A percentile compares a stretch with the other conserved stretches of the same genome.
These are phyloP conservation scores for Bombus sibiricus DNA, from an alignment of 1,140 invertebrate species.

Conservation along the genomic window DNA sequence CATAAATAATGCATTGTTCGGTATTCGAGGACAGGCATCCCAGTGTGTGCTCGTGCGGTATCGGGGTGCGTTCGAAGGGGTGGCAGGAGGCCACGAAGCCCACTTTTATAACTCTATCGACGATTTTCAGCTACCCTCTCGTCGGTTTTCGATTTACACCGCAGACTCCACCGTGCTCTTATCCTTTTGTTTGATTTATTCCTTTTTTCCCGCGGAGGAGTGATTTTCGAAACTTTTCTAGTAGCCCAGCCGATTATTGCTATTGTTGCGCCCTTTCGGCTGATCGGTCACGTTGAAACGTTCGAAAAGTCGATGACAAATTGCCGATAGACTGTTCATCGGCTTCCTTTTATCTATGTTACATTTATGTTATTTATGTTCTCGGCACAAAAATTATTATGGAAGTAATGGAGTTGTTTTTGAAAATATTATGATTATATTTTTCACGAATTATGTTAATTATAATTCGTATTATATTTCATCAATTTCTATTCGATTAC, in stretches of 20 bases:
- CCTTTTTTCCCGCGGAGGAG: slow-evolving; percentile 36
- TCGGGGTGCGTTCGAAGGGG: slow-evolving; percentile 58
- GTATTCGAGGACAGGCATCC: slow-evolving; percentile 59
- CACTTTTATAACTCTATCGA: slow-evolving; percentile 79
- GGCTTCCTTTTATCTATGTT: not conserved
- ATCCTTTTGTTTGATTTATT: slow-evolving; percentile 68
- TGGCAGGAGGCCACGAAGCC: slow-evolving; percentile 62
- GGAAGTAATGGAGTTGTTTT: too few relatives aligned
- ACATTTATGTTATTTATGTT: too few relatives aligned
- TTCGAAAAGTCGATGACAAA: slow-evolving; percentile 42
- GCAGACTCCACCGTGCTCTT: slow-evolving; percentile 42
- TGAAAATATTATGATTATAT: too few relatives aligned
- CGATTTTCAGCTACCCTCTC: slow-evolving; percentile 75
- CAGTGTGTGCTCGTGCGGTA: slow-evolving; percentile 54
- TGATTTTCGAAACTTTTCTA: slow-evolving; percentile 47
- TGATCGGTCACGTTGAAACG: slow-evolving; percentile 1
- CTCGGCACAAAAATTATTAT: too few relatives aligned
- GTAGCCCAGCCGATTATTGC: slow-evolving; percentile 47
- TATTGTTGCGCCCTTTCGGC: slow-evolving; percentile 28
- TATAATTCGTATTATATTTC: too few relatives aligned
- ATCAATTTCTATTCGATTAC: too few relatives aligned
- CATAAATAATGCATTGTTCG: slow-evolving; percentile 72
- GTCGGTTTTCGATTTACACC: slow-evolving; percentile 69
- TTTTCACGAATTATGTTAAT: too few relatives aligned
- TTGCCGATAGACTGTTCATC: slow-evolving; percentile 11